These are phyloP conservation scores for Leguminivora glycinivorella DNA, from an alignment of 1,140 invertebrate species.

Conservation along the genomic window DNA sequence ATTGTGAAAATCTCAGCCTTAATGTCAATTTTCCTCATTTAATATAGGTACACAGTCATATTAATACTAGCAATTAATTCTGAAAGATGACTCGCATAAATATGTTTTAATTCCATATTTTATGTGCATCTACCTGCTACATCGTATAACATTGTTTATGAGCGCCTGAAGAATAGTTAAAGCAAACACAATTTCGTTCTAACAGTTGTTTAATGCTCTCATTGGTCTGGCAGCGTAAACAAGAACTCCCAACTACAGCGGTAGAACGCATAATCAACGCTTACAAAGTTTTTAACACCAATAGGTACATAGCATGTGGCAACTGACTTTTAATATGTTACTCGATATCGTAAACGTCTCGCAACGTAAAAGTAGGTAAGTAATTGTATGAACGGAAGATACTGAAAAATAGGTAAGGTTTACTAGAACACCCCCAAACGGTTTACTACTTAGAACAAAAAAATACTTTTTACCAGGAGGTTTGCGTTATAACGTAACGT, in stretches of 20 bases:
- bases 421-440: no score
- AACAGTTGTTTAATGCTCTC: constrained; percentile 22
- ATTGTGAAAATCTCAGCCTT: no score
- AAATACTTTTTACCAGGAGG: no score
- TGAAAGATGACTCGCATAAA: not conserved
- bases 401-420: no score
- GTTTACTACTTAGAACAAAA: no score
- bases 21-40: no score
- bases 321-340: no score
- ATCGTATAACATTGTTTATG: constrained; percentile 14
- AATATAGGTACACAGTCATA: not conserved
- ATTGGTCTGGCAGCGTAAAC: constrained; percentile 12
- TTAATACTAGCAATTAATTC: not conserved
- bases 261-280: constrained; percentile 8
- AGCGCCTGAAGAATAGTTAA: constrained; percentile 18
- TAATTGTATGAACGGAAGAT: no score
- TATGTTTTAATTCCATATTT: not conserved
- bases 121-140: not conserved
- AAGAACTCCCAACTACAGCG: constrained; percentile 2
- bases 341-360: no score
- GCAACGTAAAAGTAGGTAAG: no score
- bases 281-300: constrained; percentile 26
- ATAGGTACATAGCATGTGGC: not conserved
- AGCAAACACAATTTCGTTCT: constrained; percentile 25
- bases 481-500: no score